A percentile compares a stretch with the other conserved stretches of the same genome.
Evolutionary conservation across 2,888 invertebrate genomes (phyloP).

Genomic region (Liopterus haemorrhoidalis): DNA sequence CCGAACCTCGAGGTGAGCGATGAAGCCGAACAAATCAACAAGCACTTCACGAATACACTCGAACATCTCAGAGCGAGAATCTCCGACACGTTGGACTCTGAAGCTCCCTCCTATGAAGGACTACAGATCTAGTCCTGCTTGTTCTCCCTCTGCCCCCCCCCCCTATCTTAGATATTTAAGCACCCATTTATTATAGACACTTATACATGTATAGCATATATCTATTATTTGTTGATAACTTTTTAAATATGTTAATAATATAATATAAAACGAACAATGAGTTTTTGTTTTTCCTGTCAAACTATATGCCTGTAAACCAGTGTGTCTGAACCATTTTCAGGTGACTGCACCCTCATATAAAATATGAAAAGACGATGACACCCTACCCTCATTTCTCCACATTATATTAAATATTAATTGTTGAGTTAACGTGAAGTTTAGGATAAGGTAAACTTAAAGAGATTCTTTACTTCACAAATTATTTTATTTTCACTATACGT

Average conservation of each 20-base stretch:
- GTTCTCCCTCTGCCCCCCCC: no score
- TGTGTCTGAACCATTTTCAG: not conserved
- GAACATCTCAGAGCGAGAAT: constrained; percentile 69
- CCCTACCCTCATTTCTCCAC: no score
- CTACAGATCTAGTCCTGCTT: constrained; percentile 50
- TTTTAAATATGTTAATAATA: constrained; percentile 23
- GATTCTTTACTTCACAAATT: no score
- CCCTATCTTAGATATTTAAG: no score
- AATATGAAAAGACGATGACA: no score
- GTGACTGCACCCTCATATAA: no score
- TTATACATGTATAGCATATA: constrained; percentile 21
- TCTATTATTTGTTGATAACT: constrained; percentile 22
- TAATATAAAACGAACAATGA: no score
- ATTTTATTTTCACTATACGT: no score
- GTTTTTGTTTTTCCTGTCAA: constrained; percentile 12
- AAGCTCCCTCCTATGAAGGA: constrained; percentile 61
- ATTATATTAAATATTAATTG: no score
- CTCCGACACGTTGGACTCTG: constrained; percentile 53
- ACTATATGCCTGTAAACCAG: not conserved
- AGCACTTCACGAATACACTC: constrained; percentile 87
- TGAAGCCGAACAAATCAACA: constrained; percentile 94
- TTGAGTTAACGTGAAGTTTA: no score
- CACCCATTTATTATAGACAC: no score
- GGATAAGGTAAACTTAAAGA: no score
- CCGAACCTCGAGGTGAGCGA: constrained; percentile 91